Evolutionary conservation across 1,140 invertebrate genomes (phyloP).

Genomic region (Olivierus martensii): DNA sequence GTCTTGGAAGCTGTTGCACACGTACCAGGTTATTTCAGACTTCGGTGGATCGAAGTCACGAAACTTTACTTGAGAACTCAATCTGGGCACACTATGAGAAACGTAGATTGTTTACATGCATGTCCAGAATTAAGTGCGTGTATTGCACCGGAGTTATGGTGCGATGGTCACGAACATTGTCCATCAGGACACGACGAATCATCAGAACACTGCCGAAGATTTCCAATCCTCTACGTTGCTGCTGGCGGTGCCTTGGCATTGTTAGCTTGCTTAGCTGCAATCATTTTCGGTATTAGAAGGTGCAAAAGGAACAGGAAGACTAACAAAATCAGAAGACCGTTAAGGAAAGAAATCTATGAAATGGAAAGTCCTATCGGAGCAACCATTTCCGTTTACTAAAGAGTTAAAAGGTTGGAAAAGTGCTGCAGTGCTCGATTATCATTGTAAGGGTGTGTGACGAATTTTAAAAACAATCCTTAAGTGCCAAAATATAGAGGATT

Average conservation of each 20-base stretch:
- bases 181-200: slow-evolving; percentile 76
- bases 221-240: slow-evolving; percentile 12
- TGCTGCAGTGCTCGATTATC: no score
- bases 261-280: not conserved
- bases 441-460: no score
- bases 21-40: slow-evolving; percentile 52
- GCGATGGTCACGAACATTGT: slow-evolving; percentile 68
- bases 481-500: no score
- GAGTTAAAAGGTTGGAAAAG: no score
- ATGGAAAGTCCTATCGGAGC: no score
- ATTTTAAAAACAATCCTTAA: no score
- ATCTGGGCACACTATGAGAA: slow-evolving; percentile 36
- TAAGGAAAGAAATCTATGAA: no score
- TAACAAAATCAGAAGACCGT: no score
- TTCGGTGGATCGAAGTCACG: slow-evolving; percentile 69
- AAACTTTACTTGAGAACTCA: slow-evolving; percentile 28
- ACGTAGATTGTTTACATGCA: slow-evolving; percentile 49
- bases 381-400: no score
- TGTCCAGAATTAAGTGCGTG: slow-evolving; percentile 77
- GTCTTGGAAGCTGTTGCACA: slow-evolving; percentile 58
- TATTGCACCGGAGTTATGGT: slow-evolving; percentile 72
- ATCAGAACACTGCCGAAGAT: slow-evolving; percentile 39
- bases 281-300: not conserved
- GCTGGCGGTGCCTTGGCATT: slow-evolving; percentile 1
- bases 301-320: not conserved